Evolutionary conservation across 2,888 invertebrate species (phyloP).

Genomic region (Chymomyza procnemis): DNA sequence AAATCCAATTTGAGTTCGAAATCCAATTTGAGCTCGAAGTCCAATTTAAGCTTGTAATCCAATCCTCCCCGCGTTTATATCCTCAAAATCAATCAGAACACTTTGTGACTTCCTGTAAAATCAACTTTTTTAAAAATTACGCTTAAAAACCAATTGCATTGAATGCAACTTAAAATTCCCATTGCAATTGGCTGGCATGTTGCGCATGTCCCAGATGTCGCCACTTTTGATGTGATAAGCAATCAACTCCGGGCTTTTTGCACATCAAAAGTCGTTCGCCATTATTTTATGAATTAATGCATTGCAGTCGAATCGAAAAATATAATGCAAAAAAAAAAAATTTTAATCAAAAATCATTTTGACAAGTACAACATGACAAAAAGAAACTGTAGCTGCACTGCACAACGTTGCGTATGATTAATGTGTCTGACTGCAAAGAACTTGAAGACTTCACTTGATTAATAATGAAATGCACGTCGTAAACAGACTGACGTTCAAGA

Average conservation of each 20-base stretch:
- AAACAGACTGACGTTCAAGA: constrained; percentile 2
- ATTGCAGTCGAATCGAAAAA: not conserved
- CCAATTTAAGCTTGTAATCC: too few species aligned
- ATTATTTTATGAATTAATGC: constrained; percentile 27
- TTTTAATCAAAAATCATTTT: constrained; percentile 29
- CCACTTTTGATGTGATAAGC: constrained; percentile 15
- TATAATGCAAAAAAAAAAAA: not conserved
- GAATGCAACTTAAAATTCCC: constrained; percentile 10
- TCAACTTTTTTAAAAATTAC: not conserved
- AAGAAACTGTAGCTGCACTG: not conserved
- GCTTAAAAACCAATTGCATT: not conserved
- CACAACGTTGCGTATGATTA: constrained; percentile 53
- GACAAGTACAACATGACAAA: constrained; percentile 1
- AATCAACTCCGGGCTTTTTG: not conserved
- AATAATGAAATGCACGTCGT: constrained; percentile 47
- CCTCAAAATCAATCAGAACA: too few species aligned
- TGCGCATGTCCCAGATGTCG: constrained; percentile 21
- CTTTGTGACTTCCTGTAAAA: not conserved
- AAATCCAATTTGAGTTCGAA: too few species aligned
- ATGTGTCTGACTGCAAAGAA: constrained; percentile 41
- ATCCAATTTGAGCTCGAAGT: too few species aligned
- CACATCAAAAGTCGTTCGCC: constrained; percentile 25
- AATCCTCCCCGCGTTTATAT: too few species aligned
- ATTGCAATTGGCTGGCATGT: constrained; percentile 10
- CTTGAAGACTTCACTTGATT: constrained; percentile 33